Evolutionary conservation across 2,888 invertebrate genomes (phyloP).

Genomic region (Dendrolimus pini): DNA sequence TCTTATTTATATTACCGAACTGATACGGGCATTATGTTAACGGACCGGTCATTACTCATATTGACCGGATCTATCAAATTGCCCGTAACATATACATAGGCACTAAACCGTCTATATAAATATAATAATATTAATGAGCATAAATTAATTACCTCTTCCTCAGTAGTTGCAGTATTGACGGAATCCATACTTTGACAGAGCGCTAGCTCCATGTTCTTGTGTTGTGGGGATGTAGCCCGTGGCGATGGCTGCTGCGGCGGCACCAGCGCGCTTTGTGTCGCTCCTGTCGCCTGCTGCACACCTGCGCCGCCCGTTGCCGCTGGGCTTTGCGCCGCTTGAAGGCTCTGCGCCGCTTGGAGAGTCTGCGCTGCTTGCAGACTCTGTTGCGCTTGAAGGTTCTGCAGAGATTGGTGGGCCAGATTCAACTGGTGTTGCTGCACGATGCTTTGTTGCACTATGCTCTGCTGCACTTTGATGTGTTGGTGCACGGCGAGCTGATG

Average conservation of each 20-base stretch:
- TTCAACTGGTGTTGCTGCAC: conserved; percentile 70
- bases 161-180: conserved; percentile 95
- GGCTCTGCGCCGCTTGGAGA: conserved; percentile 31
- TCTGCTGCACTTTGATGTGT: conserved; percentile 69
- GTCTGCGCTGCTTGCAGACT: conserved; percentile 42
- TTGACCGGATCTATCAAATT: no score
- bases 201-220: conserved; percentile 80
- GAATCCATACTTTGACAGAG: conserved; percentile 98
- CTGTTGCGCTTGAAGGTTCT: conserved; percentile 56
- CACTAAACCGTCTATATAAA: no score
- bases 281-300: conserved; percentile 54
- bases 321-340: conserved; percentile 50
- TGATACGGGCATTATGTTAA: no score
- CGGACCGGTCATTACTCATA: no score
- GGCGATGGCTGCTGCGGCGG: conserved; percentile 67
- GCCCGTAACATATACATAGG: no score
- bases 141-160: conserved; percentile 92
- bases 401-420: conserved; percentile 65
- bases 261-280: conserved; percentile 61
- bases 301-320: conserved; percentile 58
- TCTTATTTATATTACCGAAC: no score
- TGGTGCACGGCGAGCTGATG: conserved; percentile 69
- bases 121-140: no score
- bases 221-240: conserved; percentile 56
- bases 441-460: conserved; percentile 68